phyloP scores from a whole-genome alignment of 2,888 invertebrate species.

The Latrodectus hesperus region DNA sequence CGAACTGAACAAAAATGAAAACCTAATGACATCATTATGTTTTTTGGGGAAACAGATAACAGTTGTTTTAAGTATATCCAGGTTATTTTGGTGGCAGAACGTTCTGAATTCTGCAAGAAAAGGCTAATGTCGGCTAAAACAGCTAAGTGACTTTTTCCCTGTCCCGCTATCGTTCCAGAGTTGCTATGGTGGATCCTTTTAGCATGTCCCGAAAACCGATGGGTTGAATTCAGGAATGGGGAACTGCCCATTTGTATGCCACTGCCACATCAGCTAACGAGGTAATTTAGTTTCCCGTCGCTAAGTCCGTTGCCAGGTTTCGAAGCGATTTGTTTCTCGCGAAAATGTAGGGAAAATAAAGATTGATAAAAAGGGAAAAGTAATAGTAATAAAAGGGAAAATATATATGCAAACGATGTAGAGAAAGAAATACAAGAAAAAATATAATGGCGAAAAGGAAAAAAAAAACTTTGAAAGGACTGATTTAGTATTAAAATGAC shows the following conservation, averaged over 20 bases:
- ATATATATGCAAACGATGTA: not conserved
- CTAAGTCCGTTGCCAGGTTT: conserved; percentile 33
- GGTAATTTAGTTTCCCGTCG: conserved; percentile 40
- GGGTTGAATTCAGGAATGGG: not conserved
- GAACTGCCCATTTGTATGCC: conserved; percentile 41
- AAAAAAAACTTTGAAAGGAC: not conserved
- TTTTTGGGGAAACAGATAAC: too few species aligned
- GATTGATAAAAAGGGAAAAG: not conserved
- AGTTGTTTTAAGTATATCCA: too few species aligned
- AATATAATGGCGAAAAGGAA: not conserved
- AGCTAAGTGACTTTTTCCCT: too few species aligned
- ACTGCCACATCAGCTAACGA: conserved; percentile 26
- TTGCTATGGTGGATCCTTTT: not conserved
- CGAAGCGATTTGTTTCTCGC: conserved; percentile 35
- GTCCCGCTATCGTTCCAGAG: too few species aligned
- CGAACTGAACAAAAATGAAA: too few species aligned
- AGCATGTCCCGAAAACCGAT: not conserved
- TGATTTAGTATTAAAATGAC: too few species aligned
- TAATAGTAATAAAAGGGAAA: not conserved
- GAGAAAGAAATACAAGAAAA: not conserved
- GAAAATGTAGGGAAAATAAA: not conserved
- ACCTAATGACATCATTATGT: too few species aligned
- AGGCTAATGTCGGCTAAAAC: too few species aligned
- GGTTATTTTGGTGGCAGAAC: too few species aligned
- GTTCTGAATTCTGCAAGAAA: too few species aligned